A percentile compares a stretch with the other conserved stretches of the same genome.
These are phyloP conservation scores for Volucella bombylans DNA, from an alignment of 2,888 invertebrate species.

Conservation along the genomic window DNA sequence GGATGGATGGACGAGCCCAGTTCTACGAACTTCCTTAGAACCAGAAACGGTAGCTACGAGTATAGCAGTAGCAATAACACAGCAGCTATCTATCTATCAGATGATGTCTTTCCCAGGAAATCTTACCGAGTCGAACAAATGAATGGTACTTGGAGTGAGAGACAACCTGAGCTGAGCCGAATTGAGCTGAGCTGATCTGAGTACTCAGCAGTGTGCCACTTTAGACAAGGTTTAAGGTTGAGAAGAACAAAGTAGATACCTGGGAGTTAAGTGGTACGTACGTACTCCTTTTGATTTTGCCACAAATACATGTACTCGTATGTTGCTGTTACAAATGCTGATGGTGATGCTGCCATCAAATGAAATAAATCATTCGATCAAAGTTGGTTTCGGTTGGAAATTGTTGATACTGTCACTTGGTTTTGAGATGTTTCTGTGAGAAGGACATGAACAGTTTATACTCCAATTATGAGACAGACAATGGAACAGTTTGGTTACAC, in stretches of 20 bases:
- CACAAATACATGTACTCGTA: background rate
- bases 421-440: conserved; percentile 55
- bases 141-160: conserved; percentile 47
- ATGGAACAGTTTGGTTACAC: conserved; percentile 38
- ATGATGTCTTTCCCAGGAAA: conserved; percentile 74
- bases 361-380: conserved; percentile 73
- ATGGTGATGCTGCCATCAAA: conserved; percentile 57
- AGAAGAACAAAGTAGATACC: conserved; percentile 36
- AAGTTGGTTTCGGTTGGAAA: conserved; percentile 72
- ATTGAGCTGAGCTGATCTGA: background rate
- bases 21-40: conserved; percentile 73
- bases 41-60: conserved; percentile 68
- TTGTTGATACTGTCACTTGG: conserved; percentile 71
- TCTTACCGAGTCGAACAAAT: conserved; percentile 70
- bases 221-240: conserved; percentile 54
- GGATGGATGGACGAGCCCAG: conserved; percentile 35
- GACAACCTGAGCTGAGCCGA: background rate
- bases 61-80: conserved; percentile 19
- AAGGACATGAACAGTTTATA: conserved; percentile 11
- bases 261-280: conserved; percentile 8
- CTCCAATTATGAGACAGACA: conserved; percentile 71
- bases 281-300: too few relatives aligned
- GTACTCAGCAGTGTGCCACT: background rate
- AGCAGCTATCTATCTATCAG: conserved; percentile 65
- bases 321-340: conserved; percentile 16